Evolutionary conservation across 1,140 invertebrate genomes (phyloP).

Genomic region (Neodiprion pinetum): DNA sequence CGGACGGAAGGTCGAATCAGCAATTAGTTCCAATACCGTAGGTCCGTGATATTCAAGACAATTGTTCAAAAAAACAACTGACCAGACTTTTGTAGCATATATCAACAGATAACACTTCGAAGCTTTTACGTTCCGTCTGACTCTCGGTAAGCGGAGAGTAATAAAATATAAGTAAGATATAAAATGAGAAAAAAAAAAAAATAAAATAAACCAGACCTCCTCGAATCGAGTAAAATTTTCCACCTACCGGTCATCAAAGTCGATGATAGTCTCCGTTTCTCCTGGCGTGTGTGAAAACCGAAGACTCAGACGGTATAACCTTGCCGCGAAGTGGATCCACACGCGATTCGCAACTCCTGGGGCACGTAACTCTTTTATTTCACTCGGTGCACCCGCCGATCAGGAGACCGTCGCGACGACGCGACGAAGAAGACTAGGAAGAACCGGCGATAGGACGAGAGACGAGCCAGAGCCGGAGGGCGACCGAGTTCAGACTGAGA

Average conservation of each 20-base stretch:
- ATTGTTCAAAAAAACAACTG: too few species aligned
- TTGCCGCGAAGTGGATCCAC: not conserved
- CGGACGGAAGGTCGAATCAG: too few species aligned
- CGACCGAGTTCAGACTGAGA: constrained; percentile 18
- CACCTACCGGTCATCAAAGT: not conserved
- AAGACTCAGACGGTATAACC: not conserved
- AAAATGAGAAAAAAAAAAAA: not conserved
- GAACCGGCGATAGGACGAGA: not conserved
- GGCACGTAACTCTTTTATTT: too few species aligned
- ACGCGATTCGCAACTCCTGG: not conserved
- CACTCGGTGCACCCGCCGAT: not conserved
- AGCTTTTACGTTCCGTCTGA: not conserved
- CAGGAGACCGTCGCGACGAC: constrained; percentile 33
- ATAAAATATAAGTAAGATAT: not conserved
- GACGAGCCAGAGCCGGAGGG: constrained; percentile 12
- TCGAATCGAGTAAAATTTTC: constrained; percentile 14
- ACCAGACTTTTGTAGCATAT: too few species aligned
- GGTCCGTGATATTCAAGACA: too few species aligned
- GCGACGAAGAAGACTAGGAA: constrained; percentile 20
- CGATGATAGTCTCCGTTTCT: not conserved
- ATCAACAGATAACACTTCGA: constrained; percentile 3
- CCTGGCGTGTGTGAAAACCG: not conserved
- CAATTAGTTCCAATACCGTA: too few species aligned
- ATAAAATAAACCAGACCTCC: not conserved
- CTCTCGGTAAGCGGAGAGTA: not conserved